phyloP scores from a whole-genome alignment of 2,888 invertebrate genomes.

The Orthosia gracilis region DNA sequence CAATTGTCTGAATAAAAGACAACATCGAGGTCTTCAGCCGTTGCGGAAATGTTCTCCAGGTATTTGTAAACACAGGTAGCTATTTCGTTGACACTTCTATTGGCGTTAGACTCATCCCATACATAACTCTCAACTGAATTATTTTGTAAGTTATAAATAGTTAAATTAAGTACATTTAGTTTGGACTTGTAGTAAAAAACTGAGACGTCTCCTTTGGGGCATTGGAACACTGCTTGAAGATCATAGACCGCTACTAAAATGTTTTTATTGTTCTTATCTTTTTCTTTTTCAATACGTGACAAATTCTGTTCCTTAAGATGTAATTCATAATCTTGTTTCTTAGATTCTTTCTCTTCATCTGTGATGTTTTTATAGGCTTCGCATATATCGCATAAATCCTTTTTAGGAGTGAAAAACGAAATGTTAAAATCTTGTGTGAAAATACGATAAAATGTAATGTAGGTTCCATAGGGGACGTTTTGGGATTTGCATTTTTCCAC shows the following conservation, averaged over 20 bases:
- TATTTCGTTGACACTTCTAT: constrained; percentile 69
- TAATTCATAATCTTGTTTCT: too few species aligned
- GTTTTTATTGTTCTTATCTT: constrained; percentile 36
- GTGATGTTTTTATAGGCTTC: too few species aligned
- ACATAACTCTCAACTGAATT: constrained; percentile 64
- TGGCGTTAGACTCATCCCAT: constrained; percentile 71
- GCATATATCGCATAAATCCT: constrained; percentile 9
- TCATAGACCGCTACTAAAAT: constrained; percentile 34
- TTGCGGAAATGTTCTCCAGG: constrained; percentile 53
- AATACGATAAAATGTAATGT: constrained; percentile 22
- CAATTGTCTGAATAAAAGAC: constrained; percentile 69
- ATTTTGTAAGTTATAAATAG: constrained; percentile 64
- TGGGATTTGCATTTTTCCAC: constrained; percentile 50
- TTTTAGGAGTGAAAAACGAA: constrained; percentile 1
- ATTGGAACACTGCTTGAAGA: constrained; percentile 33
- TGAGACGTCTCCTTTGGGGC: constrained; percentile 46
- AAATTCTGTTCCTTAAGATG: too few species aligned
- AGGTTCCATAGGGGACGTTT: constrained; percentile 17
- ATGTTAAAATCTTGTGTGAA: not conserved
- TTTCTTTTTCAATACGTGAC: too few species aligned
- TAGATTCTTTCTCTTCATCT: too few species aligned
- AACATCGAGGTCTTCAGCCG: constrained; percentile 47
- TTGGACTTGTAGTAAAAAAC: constrained; percentile 68
- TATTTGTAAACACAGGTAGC: constrained; percentile 67
- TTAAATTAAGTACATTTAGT: constrained; percentile 66